Conservation (phyloP, 2,888 invertebrate species). For the Lasioglossum vierecki region DNA sequence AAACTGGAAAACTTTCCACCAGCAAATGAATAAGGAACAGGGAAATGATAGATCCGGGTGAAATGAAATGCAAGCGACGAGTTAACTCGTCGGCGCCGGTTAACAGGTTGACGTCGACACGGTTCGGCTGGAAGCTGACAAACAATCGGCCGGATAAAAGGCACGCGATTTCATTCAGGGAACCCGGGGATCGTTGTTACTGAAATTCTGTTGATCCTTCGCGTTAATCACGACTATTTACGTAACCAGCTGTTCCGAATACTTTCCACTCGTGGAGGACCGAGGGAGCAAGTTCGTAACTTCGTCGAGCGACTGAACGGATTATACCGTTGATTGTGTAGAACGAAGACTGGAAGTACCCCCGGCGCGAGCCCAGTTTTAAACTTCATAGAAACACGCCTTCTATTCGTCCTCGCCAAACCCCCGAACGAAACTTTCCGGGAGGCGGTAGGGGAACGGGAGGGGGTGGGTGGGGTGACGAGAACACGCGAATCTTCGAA, state of each 20-base stretch:
- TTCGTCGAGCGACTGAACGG: conserved; percentile 66
- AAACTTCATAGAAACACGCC: conserved; percentile 58
- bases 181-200: not conserved
- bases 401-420: conserved; percentile 48
- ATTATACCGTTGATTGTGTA: conserved; percentile 69
- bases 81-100: not conserved
- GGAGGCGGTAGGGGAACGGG: not conserved
- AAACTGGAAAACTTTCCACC: not conserved
- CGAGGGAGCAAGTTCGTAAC: conserved; percentile 61
- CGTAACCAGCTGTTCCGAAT: conserved; percentile 55
- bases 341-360: conserved; percentile 49
- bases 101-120: conserved; percentile 12
- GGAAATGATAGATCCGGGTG: not conserved
- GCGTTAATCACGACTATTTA: conserved; percentile 33
- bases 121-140: not conserved
- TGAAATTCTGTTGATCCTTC: conserved; percentile 33
- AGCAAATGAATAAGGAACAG: not conserved
- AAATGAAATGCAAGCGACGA: not conserved
- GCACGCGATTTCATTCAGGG: not conserved
- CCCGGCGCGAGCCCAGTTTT: conserved; percentile 56
- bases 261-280: conserved; percentile 44
- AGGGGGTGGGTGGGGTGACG: not conserved
- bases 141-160: not conserved
- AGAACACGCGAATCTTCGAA: not conserved
- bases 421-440: conserved; percentile 30